These are phyloP conservation scores for Hippoglossus stenolepis DNA, from an alignment of 2,113 vertebrate genomes.

Conservation along the genomic window DNA sequence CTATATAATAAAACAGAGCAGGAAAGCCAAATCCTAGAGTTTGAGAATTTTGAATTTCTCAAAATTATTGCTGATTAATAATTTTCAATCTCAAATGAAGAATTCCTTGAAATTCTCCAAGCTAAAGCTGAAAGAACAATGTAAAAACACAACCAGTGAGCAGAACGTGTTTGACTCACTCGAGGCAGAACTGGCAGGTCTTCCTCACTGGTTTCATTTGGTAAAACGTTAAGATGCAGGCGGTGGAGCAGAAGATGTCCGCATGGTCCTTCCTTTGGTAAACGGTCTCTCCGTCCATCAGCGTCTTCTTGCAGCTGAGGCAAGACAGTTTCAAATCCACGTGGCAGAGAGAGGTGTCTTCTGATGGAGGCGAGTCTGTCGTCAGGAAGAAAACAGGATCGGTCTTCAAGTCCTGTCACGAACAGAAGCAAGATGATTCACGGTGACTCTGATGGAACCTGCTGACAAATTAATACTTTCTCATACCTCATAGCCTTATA, in stretches of 20 bases:
- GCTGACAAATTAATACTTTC: no score
- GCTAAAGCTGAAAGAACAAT: neutral
- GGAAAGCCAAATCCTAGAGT: no score
- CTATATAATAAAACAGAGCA: no score
- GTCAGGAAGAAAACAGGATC: slow-evolving; percentile 87
- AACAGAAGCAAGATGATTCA: slow-evolving; percentile 34
- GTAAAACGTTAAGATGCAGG: slow-evolving; percentile 63
- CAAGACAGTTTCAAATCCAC: slow-evolving; percentile 84
- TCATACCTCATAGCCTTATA: no score
- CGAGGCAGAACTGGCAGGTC: slow-evolving; percentile 91
- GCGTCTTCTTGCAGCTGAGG: slow-evolving; percentile 88
- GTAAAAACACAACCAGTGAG: neutral
- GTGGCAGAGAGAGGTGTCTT: neutral
- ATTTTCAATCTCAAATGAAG: neutral
- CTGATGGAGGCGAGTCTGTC: slow-evolving; percentile 66
- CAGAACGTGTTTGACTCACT: slow-evolving; percentile 80
- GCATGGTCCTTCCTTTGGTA: slow-evolving; percentile 93
- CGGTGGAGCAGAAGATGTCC: slow-evolving; percentile 91
- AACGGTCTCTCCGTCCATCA: slow-evolving; percentile 91
- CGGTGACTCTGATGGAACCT: no score
- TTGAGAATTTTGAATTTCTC: no score
- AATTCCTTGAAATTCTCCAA: neutral
- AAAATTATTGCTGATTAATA: no score
- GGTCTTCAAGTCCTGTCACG: slow-evolving; percentile 87
- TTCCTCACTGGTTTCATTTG: slow-evolving; percentile 84